Base-by-base conservation (phyloP, 1,140 invertebrate genomes). In the Cydia amplana region DNA sequence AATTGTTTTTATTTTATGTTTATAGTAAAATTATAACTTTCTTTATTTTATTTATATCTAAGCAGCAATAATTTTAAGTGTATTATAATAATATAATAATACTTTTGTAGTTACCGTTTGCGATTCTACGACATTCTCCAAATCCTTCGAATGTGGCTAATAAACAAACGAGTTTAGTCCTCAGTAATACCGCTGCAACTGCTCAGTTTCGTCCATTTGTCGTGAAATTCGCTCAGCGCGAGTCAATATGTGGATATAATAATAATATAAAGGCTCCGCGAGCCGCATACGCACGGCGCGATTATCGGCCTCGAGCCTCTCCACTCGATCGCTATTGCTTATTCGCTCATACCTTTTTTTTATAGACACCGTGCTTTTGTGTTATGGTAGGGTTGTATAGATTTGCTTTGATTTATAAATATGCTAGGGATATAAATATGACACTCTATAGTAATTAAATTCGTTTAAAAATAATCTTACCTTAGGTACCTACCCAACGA, bases 241-340 rank as follows among this genome's bases (percentile, higher is more conserved):
- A 70, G 65, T 70, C 65, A 70, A 70, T 70, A 70, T 70, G 65
- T 70, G 65, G 65, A 36, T 70, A 70, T 70, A 70, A 70, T 40
- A 70, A 70, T 40, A n/a, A n/a, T n/a, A n/a, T n/a, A 40, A 40
- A 28, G 25, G 25, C 1, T 36, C 25, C 36, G 65, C 65, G 65
- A 18, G 65, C 65, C 65, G 65, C 65, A 70, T 70, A 70, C 65
- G 25, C 65, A 70, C n/a, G 16, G 25, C 65, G 18, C 65, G 36
- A 32, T 70, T 32, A 28, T 40, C 6, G 25, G 65, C 6, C 5
- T 70, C 65, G 28, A 20, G 14, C 25, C 4, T 28, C 25, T 67
- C n/a, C 25, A 60, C 20, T 60, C 20, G 55, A 55, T 55, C n/a
- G 55, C 18, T 60, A 60, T 60, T 60, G 55, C 55, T 60, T 60